These are phyloP conservation scores for Rambutsinella grinnellia DNA, from an alignment of 2,888 invertebrate genomes.

Conservation along the genomic window DNA sequence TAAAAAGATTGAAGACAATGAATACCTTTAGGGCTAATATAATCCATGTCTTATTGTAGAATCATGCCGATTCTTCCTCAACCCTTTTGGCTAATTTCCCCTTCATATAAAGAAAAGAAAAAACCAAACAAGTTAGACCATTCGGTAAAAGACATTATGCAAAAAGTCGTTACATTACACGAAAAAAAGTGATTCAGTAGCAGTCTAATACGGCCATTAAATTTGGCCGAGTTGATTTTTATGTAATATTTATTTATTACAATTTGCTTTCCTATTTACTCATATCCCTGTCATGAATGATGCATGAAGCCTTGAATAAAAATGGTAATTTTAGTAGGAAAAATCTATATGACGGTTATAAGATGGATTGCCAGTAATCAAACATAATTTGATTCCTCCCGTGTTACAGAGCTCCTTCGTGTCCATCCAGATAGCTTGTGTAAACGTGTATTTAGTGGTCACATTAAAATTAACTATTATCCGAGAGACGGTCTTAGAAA, in stretches of 20 bases:
- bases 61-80: slow-evolving; percentile 42
- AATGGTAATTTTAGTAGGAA: slow-evolving; percentile 28
- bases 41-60: slow-evolving; percentile 33
- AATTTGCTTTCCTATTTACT: slow-evolving; percentile 36
- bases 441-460: slow-evolving; percentile 50
- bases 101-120: not conserved
- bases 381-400: slow-evolving; percentile 26
- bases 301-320: slow-evolving; percentile 31
- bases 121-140: too few species aligned
- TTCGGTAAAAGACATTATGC: too few species aligned
- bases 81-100: slow-evolving; percentile 42
- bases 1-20: too few species aligned
- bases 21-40: slow-evolving; percentile 32
- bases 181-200: not conserved
- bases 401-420: not conserved
- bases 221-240: slow-evolving; percentile 17
- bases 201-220: not conserved
- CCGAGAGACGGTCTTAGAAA: slow-evolving; percentile 34
- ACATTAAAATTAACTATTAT: slow-evolving; percentile 42
- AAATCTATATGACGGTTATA: slow-evolving; percentile 3
- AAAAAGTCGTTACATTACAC: not conserved
- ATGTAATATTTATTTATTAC: slow-evolving; percentile 39
- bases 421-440: not conserved
- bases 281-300: slow-evolving; percentile 48
- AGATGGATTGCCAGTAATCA: slow-evolving; percentile 8